Conservation (phyloP, 1,140 invertebrate species). For the Diprion similis region DNA sequence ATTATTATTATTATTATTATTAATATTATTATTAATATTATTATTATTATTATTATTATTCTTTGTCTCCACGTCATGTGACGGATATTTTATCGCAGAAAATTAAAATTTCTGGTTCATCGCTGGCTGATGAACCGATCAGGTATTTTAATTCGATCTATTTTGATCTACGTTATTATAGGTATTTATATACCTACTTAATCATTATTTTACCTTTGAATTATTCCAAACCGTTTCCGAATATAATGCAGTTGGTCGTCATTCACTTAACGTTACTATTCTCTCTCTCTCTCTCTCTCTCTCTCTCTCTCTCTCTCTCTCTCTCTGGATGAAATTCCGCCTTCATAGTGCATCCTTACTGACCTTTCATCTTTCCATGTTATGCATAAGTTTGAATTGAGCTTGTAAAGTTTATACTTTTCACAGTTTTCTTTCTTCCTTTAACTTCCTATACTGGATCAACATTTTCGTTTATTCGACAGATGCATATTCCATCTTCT, state of each 20-base stretch:
- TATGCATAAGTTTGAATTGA: no score
- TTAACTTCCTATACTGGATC: no score
- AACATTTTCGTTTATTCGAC: no score
- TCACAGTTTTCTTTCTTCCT: no score
- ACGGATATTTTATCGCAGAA: neutral
- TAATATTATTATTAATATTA: neutral
- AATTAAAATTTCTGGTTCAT: constrained; percentile 23
- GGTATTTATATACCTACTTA: neutral
- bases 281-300: neutral
- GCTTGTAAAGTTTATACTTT: no score
- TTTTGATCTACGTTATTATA: constrained; percentile 11
- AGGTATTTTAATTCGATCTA: constrained; percentile 11
- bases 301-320: neutral
- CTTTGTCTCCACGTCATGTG: constrained; percentile 21
- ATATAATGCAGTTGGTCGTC: neutral
- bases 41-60: neutral
- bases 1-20: neutral
- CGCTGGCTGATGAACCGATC: constrained; percentile 33
- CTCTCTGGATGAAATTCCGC: neutral
- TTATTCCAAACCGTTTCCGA: neutral
- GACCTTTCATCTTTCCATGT: no score
- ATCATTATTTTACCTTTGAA: neutral
- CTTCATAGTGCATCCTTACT: no score
- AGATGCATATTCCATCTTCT: no score
- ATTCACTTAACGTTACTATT: neutral